Base-by-base conservation (phyloP, 2,888 invertebrate genomes). In the Rhingia rostrata region DNA sequence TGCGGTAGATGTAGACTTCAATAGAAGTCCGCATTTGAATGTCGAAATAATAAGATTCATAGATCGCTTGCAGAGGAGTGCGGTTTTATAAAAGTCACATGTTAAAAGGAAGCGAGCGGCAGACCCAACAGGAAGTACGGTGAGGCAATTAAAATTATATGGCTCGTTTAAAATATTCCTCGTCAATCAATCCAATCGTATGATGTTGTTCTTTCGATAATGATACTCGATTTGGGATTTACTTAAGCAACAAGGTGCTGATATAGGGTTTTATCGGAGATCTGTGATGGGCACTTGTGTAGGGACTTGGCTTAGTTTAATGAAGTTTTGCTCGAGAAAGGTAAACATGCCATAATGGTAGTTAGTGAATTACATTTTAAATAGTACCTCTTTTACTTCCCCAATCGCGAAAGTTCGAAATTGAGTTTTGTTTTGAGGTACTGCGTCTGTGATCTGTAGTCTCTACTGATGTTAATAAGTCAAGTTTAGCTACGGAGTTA, bases 81-180 rank as follows among this genome's bases (percentile, higher is more conserved):
- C n/a, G 47, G 32, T 33, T 47, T 37, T 39, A 35, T 61, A 30
- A 60, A 49, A 53, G 22, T 9, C 35, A 64, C 33, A 58, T 79
- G 30, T 51, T 41, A 33, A n/a, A 7, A 6, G 22, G 51, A 53
- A n/a, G 10, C 22, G 14, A 12, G 7, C 47, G 12, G 14, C 43
- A 12, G 32, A 30, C 14, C 14, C 49, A 58, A 67, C 54, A 43
- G 79, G 78, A 83, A 79, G 66, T 58, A 41, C 49, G 72, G 66
- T 82, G 64, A 41, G 49, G 82, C 54, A 74, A 79, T 84, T 84
- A 84, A 84, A 84, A 74, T 64, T 79, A 78, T 63, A 49, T 47
- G 78, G 47, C 45, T 67, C 58, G 79, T 74, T 84, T 64, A 32
- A 14, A 7, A 22, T 47, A 69, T 79, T 63, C 47, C 58, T 41